These are phyloP conservation scores for Platichthys flesus DNA, from an alignment of 2,113 vertebrate genomes.

Conservation along the genomic window DNA sequence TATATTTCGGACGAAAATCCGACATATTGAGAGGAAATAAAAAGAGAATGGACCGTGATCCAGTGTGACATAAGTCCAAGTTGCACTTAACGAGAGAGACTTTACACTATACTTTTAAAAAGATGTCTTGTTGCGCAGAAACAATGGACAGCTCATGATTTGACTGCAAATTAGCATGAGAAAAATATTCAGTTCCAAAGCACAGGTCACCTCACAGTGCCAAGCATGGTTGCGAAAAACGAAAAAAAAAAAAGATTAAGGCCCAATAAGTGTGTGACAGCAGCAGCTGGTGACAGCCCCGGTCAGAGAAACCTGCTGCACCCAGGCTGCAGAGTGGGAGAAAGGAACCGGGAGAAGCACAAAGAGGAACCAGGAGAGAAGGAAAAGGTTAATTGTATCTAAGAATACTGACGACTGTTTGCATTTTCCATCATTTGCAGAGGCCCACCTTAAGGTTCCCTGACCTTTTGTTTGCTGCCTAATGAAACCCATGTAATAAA, in stretches of 20 bases:
- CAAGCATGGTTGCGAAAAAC: not conserved
- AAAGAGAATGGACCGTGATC: not conserved
- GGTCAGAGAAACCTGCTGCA: constrained; percentile 35
- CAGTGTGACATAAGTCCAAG: not conserved
- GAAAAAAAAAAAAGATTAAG: constrained; percentile 29
- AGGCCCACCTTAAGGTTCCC: constrained; percentile 67
- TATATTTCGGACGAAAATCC: not conserved
- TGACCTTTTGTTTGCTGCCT: constrained; percentile 80
- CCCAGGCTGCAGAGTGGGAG: not conserved
- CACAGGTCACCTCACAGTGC: constrained; percentile 26
- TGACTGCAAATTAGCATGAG: constrained; percentile 39
- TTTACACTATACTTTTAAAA: constrained; percentile 1
- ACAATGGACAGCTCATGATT: constrained; percentile 19
- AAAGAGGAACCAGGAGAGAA: constrained; percentile 30
- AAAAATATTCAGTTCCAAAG: constrained; percentile 23
- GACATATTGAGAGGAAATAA: not conserved
- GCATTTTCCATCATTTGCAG: constrained; percentile 72
- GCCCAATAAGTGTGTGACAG: constrained; percentile 46
- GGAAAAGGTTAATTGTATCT: constrained; percentile 82
- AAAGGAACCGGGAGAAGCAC: not conserved
- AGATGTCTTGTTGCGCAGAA: constrained; percentile 3
- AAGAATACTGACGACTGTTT: constrained; percentile 79
- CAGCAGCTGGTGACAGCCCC: constrained; percentile 32
- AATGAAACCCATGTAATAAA: constrained; percentile 77
- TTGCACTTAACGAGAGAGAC: constrained; percentile 3